Conservation (phyloP, 1,140 invertebrate genomes). For the Magallana angulata region DNA sequence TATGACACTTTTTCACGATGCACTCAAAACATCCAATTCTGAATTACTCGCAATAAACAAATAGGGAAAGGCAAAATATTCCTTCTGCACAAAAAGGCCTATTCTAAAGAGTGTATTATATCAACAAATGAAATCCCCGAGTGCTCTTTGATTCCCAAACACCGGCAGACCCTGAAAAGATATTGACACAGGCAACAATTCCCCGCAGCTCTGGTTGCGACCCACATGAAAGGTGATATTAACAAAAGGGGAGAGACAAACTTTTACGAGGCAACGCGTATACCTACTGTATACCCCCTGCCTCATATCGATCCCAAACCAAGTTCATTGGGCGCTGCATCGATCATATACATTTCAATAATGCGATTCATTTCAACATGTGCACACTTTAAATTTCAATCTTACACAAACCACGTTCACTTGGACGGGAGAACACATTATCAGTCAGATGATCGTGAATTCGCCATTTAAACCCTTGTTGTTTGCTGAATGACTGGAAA, state of each 20-base stretch:
- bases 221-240: slow-evolving; percentile 26
- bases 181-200: slow-evolving; percentile 24
- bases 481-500: slow-evolving; percentile 2
- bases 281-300: not conserved
- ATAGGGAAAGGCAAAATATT: slow-evolving; percentile 1
- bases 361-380: slow-evolving; percentile 27
- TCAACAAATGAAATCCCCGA: slow-evolving; percentile 29
- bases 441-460: slow-evolving; percentile 17
- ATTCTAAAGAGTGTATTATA: slow-evolving; percentile 21
- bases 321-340: slow-evolving; percentile 29
- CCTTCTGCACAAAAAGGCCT: slow-evolving; percentile 32
- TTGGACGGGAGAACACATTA: not conserved
- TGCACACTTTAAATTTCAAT: slow-evolving; percentile 2
- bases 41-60: slow-evolving; percentile 8
- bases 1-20: not conserved
- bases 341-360: slow-evolving; percentile 36
- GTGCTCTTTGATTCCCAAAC: slow-evolving; percentile 6
- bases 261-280: slow-evolving; percentile 9
- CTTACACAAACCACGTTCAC: not conserved
- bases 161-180: slow-evolving; percentile 11
- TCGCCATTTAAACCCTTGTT: slow-evolving; percentile 1
- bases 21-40: slow-evolving; percentile 9
- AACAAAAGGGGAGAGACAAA: slow-evolving; percentile 35
- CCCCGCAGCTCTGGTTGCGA: slow-evolving; percentile 23
- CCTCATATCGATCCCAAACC: not conserved